A percentile compares a stretch with the other conserved stretches of the same genome.
Evolutionary conservation across 2,113 vertebrate genomes (phyloP).

Genomic region (Equus przewalskii): DNA sequence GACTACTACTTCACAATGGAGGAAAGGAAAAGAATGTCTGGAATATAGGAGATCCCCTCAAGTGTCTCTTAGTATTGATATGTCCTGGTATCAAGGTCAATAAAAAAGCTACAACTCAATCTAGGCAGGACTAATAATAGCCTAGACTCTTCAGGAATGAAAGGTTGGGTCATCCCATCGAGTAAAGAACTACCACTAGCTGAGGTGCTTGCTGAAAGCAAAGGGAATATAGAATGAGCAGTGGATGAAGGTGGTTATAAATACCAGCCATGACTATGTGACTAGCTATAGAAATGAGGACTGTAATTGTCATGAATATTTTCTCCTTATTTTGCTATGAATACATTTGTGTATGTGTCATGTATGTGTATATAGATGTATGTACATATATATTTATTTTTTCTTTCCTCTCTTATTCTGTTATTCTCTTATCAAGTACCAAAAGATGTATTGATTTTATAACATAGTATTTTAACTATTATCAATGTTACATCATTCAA

Average conservation of each 20-base stretch:
- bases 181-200: neutral
- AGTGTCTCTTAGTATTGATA: neutral
- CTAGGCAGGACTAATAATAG: neutral
- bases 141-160: neutral
- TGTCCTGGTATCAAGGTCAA: neutral
- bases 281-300: neutral
- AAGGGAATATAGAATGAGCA: neutral
- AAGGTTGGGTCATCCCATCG: neutral
- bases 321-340: neutral
- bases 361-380: neutral
- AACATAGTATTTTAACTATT: neutral
- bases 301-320: neutral
- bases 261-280: neutral
- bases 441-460: neutral
- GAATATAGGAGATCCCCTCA: neutral
- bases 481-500: neutral
- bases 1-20: neutral
- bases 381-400: accelerated
- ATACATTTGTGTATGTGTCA: neutral
- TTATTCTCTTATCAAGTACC: neutral
- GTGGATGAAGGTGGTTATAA: neutral
- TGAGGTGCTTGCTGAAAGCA: neutral
- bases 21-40: neutral
- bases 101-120: neutral
- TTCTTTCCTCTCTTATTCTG: neutral